These are phyloP conservation scores for Lysandra coridon DNA, from an alignment of 2,888 invertebrate genomes.

Conservation along the genomic window DNA sequence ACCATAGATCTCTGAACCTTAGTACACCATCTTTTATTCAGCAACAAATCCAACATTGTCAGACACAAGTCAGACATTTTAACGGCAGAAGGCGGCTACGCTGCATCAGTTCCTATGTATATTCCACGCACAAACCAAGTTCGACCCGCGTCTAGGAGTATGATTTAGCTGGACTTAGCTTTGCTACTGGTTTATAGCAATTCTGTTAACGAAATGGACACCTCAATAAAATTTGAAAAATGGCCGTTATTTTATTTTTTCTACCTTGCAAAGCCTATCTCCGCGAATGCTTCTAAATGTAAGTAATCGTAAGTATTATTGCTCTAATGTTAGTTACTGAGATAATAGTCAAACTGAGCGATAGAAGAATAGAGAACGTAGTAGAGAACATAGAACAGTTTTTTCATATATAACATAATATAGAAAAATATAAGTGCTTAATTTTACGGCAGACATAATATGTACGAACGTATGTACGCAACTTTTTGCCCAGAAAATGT, in stretches of 20 bases:
- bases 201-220: conserved; percentile 73
- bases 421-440: no score
- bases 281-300: neutral
- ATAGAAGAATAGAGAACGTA: no score
- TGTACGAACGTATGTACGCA: no score
- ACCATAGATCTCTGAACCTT: no score
- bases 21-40: neutral
- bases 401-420: no score
- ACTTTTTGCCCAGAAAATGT: no score
- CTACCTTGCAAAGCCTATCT: neutral
- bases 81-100: neutral
- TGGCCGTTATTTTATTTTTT: conserved; percentile 44
- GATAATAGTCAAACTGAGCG: no score
- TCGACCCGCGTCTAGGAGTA: conserved; percentile 21
- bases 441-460: no score
- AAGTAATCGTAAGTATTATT: neutral
- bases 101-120: conserved; percentile 35
- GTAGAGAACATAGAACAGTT: no score
- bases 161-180: conserved; percentile 58
- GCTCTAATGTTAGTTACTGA: no score
- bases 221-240: conserved; percentile 70
- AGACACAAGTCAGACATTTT: neutral
- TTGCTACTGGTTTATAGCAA: conserved; percentile 76
- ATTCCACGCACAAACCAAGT: conserved; percentile 44
- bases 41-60: neutral